Evolutionary conservation across 2,113 vertebrate genomes (phyloP).

Genomic region (Cairina moschata): DNA sequence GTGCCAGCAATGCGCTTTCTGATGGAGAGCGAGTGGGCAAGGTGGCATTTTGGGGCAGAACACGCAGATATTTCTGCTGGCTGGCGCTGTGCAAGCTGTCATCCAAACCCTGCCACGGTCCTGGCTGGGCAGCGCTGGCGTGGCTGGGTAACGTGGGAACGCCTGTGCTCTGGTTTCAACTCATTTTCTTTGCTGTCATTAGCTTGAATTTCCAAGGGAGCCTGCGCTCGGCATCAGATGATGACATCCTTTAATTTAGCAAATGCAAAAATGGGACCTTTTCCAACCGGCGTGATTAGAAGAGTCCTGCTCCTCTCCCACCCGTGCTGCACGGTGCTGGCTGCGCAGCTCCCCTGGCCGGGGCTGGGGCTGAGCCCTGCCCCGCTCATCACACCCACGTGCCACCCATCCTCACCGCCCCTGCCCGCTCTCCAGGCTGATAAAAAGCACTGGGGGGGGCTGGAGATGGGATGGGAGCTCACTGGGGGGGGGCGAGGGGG

Average conservation of each 20-base stretch:
- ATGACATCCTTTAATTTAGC: constrained; percentile 47
- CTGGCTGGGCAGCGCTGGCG: background rate
- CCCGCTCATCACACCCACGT: constrained; percentile 30
- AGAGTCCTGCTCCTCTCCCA: background rate
- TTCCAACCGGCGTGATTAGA: constrained; percentile 32
- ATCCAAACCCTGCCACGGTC: background rate
- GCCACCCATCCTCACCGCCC: background rate
- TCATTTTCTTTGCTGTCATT: constrained; percentile 29
- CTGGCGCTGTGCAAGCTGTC: too few species aligned
- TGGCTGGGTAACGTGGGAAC: background rate
- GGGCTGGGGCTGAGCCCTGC: constrained; percentile 38
- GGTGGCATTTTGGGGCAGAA: background rate
- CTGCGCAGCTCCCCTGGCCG: background rate
- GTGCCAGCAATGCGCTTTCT: background rate
- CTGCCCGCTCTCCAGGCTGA: background rate
- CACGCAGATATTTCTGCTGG: background rate
- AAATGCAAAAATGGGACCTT: constrained; percentile 43
- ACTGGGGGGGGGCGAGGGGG: background rate
- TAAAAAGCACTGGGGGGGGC: background rate
- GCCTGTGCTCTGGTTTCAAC: constrained; percentile 10
- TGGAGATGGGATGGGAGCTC: background rate
- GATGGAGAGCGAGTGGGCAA: background rate
- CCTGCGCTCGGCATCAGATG: constrained; percentile 16
- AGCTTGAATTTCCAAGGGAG: constrained; percentile 52
- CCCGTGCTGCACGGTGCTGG: background rate